Percentiles rank a stretch among this genome's conserved stretches.
Evolutionary conservation across 2,113 vertebrate genomes (phyloP).

Genomic region (Spea multiplicata): DNA sequence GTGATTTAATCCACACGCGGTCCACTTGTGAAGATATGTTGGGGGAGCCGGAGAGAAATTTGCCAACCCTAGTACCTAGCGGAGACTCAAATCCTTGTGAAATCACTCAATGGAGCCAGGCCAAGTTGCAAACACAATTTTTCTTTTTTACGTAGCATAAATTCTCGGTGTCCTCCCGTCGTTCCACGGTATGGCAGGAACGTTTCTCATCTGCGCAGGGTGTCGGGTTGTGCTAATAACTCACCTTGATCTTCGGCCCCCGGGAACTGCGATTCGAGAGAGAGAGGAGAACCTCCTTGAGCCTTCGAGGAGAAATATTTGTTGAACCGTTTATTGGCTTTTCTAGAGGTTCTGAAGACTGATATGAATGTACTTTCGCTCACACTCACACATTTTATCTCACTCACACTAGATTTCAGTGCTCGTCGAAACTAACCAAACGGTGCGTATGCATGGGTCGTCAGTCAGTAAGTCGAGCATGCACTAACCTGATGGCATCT

Average conservation of each 20-base stretch:
- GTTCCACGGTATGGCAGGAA: not conserved
- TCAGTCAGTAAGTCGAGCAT: too few relatives aligned
- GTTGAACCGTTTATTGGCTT: not conserved
- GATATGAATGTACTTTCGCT: not conserved
- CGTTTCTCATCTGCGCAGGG: not conserved
- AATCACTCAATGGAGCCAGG: not conserved
- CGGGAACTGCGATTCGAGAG: not conserved
- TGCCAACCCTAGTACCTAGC: not conserved
- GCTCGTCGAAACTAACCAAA: too few relatives aligned
- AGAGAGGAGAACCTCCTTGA: not conserved
- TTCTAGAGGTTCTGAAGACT: not conserved
- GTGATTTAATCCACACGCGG: not conserved
- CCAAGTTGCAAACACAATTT: slow-evolving; percentile 2
- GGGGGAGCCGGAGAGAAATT: not conserved
- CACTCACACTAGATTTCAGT: not conserved
- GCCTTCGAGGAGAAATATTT: not conserved
- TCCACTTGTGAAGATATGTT: not conserved
- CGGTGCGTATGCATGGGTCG: too few relatives aligned
- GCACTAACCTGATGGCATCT: too few relatives aligned
- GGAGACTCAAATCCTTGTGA: not conserved
- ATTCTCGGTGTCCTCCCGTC: not conserved
- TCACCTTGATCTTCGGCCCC: not conserved
- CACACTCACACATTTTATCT: too few relatives aligned
- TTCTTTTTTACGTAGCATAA: not conserved
- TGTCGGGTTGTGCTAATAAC: too few relatives aligned